Evolutionary conservation across 2,888 invertebrate species (phyloP), one percentile per base, ranked within the genome.

Genomic region (Pollenia angustigena): DNA sequence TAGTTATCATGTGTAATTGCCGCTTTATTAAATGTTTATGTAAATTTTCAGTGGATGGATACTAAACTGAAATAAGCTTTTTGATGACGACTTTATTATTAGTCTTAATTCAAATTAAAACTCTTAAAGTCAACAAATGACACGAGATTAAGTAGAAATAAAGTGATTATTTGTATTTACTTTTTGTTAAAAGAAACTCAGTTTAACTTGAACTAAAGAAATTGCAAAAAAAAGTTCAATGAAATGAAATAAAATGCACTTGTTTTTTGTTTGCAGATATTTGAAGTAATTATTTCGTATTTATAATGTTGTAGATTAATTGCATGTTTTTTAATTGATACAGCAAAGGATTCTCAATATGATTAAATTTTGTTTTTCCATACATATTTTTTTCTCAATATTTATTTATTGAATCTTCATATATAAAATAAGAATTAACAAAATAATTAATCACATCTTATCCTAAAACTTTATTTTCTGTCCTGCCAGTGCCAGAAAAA

Each of bases 21-120:
- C 23, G 23, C 18, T 40, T 18, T 40, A 54, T 71, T 71, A 16
- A 71, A 32, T 4, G 32, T 32, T 32, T 16, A 54, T 54, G 71
- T 16, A 40, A 14, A 16, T 40, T 40, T 50, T 16, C 50, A 52
- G 16, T 23, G 0, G n/a, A 14, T 14, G 6, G 18, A 56, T 23
- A 23, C 18, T 42, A 62, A 46, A 18, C 64, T 46, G 42, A 44
- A 11, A 16, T 16, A 69, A 69, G 11, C 16, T 40, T 9, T 52
- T 69, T 52, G 7, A 52, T 52, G 32, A 4, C 10, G 40, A 69
- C 52, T 52, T 69, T 52, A 69, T 40, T 52, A 40, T 42, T 9
- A 32, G 66, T 50, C 44, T 66, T 32, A 66, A 46, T 23, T 12
- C 18, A 48, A n/a, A 23, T 14, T 32, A 50, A 48, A 66, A 32